phyloP scores from a whole-genome alignment of 2,113 vertebrate genomes.

The Paedocypris sp. region DNA sequence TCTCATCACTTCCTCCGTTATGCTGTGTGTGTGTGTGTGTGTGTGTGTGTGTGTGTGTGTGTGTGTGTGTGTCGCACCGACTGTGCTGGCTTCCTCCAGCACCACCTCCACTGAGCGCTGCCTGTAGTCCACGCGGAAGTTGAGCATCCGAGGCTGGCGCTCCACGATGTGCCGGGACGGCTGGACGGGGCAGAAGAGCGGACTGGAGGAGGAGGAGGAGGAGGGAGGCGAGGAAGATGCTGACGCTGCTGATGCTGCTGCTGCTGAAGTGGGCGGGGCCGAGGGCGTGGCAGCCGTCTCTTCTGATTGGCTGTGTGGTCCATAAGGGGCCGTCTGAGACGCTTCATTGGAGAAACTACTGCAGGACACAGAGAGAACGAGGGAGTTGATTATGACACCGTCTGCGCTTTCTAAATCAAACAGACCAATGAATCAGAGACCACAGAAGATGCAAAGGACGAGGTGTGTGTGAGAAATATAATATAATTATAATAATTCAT shows the following conservation, averaged over 20 bases:
- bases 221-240: constrained; percentile 58
- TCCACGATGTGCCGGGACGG: constrained; percentile 85
- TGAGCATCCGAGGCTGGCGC: constrained; percentile 87
- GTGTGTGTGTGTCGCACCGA: constrained; percentile 68
- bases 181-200: constrained; percentile 79
- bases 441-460: too few relatives aligned
- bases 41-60: not conserved
- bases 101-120: constrained; percentile 88
- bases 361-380: not conserved
- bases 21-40: not conserved
- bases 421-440: too few relatives aligned
- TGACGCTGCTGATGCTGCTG: constrained; percentile 33
- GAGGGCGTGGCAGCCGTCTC: constrained; percentile 30
- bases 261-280: not conserved
- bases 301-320: constrained; percentile 52
- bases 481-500: too few relatives aligned
- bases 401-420: too few relatives aligned
- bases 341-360: constrained; percentile 64
- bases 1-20: too few relatives aligned
- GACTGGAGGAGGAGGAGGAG: constrained; percentile 67
- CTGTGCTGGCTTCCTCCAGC: constrained; percentile 85
- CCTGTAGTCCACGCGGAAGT: constrained; percentile 94
- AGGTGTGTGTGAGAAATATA: too few relatives aligned
- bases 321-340: constrained; percentile 58
- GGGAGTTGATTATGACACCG: too few relatives aligned